These are phyloP conservation scores for Osmerus eperlanus DNA, from an alignment of 2,113 vertebrate species.

Conservation along the genomic window DNA sequence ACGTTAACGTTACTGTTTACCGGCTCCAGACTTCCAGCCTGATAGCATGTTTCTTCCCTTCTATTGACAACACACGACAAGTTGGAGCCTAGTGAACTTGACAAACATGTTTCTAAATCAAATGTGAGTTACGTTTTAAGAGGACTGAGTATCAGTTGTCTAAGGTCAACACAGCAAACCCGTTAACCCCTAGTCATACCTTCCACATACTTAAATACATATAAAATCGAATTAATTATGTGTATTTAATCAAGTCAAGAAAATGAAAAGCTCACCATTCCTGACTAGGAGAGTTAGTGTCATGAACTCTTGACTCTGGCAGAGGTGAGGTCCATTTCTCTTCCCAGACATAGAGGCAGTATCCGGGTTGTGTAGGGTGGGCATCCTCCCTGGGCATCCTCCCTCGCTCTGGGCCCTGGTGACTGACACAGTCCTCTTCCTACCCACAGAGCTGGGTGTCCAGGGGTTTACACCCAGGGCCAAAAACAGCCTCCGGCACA, in stretches of 20 bases:
- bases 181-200: no score
- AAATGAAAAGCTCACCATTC: neutral
- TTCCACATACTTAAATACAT: no score
- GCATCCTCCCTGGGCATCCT: neutral
- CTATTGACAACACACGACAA: no score
- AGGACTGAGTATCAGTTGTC: no score
- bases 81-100: no score
- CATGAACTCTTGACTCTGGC: neutral
- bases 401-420: neutral
- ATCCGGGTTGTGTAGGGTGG: neutral
- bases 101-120: no score
- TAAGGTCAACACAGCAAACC: no score
- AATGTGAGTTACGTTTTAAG: no score
- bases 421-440: neutral
- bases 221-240: no score
- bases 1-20: neutral
- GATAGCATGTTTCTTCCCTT: no score
- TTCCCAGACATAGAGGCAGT: neutral
- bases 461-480: conserved; percentile 8
- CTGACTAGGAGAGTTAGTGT: neutral
- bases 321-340: neutral
- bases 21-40: neutral
- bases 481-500: neutral
- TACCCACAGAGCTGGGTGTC: neutral
- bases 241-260: neutral